Base-by-base conservation (phyloP, 2,113 vertebrate species). In the Channa maculata region DNA sequence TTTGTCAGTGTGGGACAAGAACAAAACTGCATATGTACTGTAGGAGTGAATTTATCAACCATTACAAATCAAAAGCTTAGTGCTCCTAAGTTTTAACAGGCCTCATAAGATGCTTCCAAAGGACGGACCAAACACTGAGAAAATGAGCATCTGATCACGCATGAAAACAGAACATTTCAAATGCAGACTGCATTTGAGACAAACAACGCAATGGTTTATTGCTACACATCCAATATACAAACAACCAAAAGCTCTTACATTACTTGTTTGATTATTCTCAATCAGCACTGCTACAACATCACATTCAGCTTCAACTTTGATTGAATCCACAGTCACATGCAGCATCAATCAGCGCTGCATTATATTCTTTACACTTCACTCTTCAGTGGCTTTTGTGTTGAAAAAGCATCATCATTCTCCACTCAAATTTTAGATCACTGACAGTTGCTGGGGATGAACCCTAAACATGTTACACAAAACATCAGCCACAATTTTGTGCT, bases 341-440 rank as follows among this genome's bases (percentile, higher is more conserved):
- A 63, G 52, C 54, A 57, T 12, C 43, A 44, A 53, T 48, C 14
- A 33, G 3, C 6, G 64, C 64, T 60, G 65, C 67, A 45, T 73
- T 24, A 80, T 88, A 61, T 79, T 70, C 49, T 73, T 73, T 44
- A 39, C 11, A 8, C n/a, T 45, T 44, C 14, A 12, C 59, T 49
- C 43, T 11, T 65, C 52, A 62, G 34, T 9, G 41, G 36, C 7
- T 58, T 70, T 64, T 39, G 36, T 36, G 43, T 57, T 52, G 49
- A 62, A 77, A 75, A 65, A 65, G n/a, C 67, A 43, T 13, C 4
- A 39, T 74, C 71, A 38, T 24, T 41, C 65, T 68, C 70, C 51
- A 15, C 7, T 80, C 39, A 59, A 53, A 46, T 79, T 78, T 58
- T 65, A 54, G 49, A 37, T 73, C 49, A 69, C n/a, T 62, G 7